Conservation (phyloP, 2,888 invertebrate species). For the Candidula unifasciata region DNA sequence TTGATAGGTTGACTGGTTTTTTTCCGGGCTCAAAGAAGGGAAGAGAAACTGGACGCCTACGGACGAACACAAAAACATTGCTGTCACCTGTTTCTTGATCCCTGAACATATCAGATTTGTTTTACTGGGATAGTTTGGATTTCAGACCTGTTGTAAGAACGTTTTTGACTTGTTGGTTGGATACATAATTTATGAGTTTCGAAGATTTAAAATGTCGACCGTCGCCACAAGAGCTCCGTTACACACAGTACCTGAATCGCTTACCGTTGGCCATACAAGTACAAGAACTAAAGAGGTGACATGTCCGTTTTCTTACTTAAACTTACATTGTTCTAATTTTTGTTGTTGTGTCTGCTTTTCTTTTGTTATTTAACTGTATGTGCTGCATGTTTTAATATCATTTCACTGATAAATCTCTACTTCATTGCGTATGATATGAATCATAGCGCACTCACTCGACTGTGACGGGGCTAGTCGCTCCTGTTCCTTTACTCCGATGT, state of each 20-base stretch:
- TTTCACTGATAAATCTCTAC: too few relatives aligned
- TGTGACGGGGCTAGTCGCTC: too few relatives aligned
- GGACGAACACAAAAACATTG: slow-evolving; percentile 11
- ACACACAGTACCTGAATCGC: slow-evolving; percentile 97
- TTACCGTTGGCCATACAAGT: slow-evolving; percentile 82
- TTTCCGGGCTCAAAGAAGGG: slow-evolving; percentile 46
- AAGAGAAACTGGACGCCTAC: slow-evolving; percentile 3
- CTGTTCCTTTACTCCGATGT: too few relatives aligned
- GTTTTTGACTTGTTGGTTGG: not conserved
- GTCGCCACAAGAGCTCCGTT: slow-evolving; percentile 94
- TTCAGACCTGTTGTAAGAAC: not conserved
- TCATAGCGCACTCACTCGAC: too few relatives aligned
- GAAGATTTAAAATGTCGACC: slow-evolving; percentile 77
- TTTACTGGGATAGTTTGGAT: not conserved
- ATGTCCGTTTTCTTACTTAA: too few relatives aligned
- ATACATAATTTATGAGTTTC: slow-evolving; percentile 58
- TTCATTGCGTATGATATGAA: not conserved
- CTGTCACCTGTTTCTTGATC: not conserved
- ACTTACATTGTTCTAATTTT: too few relatives aligned
- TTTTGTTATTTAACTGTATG: too few relatives aligned
- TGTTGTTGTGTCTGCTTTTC: too few relatives aligned
- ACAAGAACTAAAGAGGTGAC: slow-evolving; percentile 35
- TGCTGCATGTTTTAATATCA: too few relatives aligned
- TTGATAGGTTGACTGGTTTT: slow-evolving; percentile 51
- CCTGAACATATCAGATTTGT: not conserved